phyloP scores from a whole-genome alignment of 1,140 invertebrate species.

The Polyergus mexicanus region DNA sequence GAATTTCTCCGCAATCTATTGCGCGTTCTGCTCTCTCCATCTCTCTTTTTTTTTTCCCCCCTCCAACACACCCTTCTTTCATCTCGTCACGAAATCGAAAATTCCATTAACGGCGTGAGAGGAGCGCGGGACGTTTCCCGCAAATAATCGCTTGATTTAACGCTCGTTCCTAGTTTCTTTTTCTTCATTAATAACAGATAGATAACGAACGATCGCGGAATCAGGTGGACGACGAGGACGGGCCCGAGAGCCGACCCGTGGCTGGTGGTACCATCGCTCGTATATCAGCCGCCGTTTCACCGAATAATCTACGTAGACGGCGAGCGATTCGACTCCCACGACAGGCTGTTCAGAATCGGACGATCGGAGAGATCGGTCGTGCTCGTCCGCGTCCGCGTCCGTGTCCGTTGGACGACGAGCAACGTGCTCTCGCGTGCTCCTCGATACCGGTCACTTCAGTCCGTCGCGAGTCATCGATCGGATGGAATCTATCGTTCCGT shows the following conservation, averaged over 20 bases:
- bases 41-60: not conserved
- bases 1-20: conserved; percentile 19
- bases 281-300: conserved; percentile 66
- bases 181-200: not conserved
- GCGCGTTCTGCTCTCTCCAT: not conserved
- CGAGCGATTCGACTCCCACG: conserved; percentile 72
- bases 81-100: not conserved
- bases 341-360: conserved; percentile 61
- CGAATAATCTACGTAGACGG: conserved; percentile 66
- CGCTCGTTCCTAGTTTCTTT: not conserved
- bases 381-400: conserved; percentile 62
- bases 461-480: conserved; percentile 64
- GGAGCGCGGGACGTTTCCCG: not conserved
- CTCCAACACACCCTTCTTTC: not conserved
- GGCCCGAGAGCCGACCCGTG: conserved; percentile 66
- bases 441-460: conserved; percentile 68
- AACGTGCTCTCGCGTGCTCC: conserved; percentile 48
- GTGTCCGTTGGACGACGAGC: conserved; percentile 9
- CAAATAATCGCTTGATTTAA: conserved; percentile 1
- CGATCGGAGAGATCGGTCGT: conserved; percentile 49
- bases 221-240: conserved; percentile 54
- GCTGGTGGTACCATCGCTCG: conserved; percentile 73
- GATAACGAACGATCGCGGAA: conserved; percentile 33
- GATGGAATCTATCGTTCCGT: conserved; percentile 30
- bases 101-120: conserved; percentile 18